phyloP scores from a whole-genome alignment of 2,113 vertebrate species.

The Arvicanthis niloticus region DNA sequence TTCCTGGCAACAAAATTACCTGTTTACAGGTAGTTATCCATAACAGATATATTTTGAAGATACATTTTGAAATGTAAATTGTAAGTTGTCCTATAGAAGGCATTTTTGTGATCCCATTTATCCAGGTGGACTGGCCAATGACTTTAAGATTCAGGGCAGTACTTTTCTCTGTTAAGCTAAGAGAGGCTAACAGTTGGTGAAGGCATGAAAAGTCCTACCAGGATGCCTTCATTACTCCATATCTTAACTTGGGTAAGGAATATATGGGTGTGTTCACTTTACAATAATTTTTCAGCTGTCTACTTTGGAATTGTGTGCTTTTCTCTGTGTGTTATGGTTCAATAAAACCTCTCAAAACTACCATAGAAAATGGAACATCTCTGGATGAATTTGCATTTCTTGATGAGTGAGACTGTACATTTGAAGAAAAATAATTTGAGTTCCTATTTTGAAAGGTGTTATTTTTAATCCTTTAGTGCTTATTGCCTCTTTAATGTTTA shows the following conservation, averaged over 20 bases:
- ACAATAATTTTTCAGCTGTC: not conserved
- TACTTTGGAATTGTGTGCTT: not conserved
- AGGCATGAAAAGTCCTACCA: not conserved
- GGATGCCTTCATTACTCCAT: not conserved
- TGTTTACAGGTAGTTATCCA: not conserved
- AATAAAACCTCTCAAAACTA: slow-evolving; percentile 43
- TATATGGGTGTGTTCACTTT: not conserved
- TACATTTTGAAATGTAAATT: not conserved
- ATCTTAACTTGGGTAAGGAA: not conserved
- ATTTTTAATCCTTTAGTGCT: not conserved
- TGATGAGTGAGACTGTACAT: not conserved
- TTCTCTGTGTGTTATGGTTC: not conserved
- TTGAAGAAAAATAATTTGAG: not conserved
- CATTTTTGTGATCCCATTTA: not conserved
- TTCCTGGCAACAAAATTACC: not conserved
- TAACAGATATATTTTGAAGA: not conserved
- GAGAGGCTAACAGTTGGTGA: not conserved
- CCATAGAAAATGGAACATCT: not conserved
- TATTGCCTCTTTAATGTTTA: not conserved
- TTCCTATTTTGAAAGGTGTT: slow-evolving; percentile 29
- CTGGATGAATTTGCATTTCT: not conserved
- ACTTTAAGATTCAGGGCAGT: slow-evolving; percentile 11
- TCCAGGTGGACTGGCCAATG: not conserved
- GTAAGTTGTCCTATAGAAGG: not conserved
- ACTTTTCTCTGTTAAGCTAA: not conserved